Evolutionary conservation across 2,113 vertebrate species (phyloP).

Genomic region (Camelus dromedarius): DNA sequence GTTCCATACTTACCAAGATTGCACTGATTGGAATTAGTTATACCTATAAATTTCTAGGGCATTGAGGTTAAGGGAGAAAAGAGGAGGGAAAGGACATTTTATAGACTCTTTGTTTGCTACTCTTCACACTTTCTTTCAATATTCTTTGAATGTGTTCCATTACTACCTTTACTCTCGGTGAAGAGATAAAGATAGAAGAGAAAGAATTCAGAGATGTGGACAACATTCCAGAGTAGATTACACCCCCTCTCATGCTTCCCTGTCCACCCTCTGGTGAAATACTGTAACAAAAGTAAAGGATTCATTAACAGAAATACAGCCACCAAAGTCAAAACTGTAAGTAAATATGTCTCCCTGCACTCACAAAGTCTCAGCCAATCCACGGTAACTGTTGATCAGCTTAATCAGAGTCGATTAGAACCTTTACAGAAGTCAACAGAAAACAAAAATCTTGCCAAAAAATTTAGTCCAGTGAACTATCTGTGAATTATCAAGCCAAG

Average conservation of each 20-base stretch:
- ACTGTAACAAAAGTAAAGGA: neutral
- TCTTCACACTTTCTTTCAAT: neutral
- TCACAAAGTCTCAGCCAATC: neutral
- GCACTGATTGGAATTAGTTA: neutral
- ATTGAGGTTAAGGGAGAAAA: neutral
- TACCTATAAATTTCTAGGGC: neutral
- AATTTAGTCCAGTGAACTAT: neutral
- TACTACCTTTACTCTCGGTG: neutral
- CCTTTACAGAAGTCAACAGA: neutral
- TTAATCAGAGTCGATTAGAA: neutral
- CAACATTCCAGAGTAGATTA: neutral
- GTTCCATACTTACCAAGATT: neutral
- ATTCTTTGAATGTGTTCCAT: neutral
- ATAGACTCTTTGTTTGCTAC: neutral
- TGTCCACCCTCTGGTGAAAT: neutral
- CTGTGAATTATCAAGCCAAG: constrained; percentile 3
- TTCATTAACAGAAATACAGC: neutral
- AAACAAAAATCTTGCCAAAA: neutral
- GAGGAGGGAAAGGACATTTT: neutral
- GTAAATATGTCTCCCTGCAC: neutral
- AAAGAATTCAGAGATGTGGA: neutral
- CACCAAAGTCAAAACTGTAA: constrained; percentile 25
- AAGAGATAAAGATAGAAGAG: neutral
- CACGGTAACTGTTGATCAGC: neutral
- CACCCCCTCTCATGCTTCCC: neutral